Evolutionary conservation across 2,888 invertebrate species (phyloP).

Genomic region (Leucozona laternaria): DNA sequence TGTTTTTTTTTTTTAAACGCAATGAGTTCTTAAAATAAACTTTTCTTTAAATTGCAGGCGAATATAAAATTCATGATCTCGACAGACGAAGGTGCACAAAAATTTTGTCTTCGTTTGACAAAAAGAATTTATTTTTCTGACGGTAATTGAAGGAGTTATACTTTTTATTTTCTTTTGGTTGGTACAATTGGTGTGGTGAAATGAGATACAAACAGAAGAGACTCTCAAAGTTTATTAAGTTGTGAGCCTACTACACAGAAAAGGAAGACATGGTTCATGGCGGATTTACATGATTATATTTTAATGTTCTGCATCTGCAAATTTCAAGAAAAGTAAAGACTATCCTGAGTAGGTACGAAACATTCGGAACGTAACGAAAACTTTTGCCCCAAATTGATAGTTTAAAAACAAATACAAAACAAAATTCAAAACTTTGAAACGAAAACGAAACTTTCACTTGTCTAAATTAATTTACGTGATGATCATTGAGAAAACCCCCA

Average conservation of each 20-base stretch:
- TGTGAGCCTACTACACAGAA: not conserved
- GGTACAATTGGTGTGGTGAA: constrained; percentile 42
- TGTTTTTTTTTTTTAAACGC: constrained; percentile 52
- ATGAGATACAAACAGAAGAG: not conserved
- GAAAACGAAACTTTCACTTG: too few relatives aligned
- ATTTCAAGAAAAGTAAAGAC: too few relatives aligned
- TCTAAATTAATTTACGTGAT: too few relatives aligned
- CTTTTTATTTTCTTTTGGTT: constrained; percentile 16
- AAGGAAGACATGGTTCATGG: too few relatives aligned
- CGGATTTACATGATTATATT: too few relatives aligned
- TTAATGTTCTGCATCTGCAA: too few relatives aligned
- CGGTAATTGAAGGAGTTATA: constrained; percentile 28
- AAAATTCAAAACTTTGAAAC: too few relatives aligned
- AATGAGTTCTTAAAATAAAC: constrained; percentile 73
- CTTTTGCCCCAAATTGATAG: too few relatives aligned
- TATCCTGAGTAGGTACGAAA: too few relatives aligned
- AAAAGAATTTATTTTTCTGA: constrained; percentile 65
- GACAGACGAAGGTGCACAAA: constrained; percentile 62
- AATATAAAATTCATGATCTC: constrained; percentile 57
- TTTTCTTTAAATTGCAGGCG: constrained; percentile 48
- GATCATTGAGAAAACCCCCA: too few relatives aligned
- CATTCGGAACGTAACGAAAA: too few relatives aligned
- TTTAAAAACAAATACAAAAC: too few relatives aligned
- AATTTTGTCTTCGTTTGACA: constrained; percentile 60
- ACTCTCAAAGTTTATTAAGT: constrained; percentile 28